Evolutionary conservation across 1,140 invertebrate genomes (phyloP).

Genomic region (Pomacea maculata): DNA sequence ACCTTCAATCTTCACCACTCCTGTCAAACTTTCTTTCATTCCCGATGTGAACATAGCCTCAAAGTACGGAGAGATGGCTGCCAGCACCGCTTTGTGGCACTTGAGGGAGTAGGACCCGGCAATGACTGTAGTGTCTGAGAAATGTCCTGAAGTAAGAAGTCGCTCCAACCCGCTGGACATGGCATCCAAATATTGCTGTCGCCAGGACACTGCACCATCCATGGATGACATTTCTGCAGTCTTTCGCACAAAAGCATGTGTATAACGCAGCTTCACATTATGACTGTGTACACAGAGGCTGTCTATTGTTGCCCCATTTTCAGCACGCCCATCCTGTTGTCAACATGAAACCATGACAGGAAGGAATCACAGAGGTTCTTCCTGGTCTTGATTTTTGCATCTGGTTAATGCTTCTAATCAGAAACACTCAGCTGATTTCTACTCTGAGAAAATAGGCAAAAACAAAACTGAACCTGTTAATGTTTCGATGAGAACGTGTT

Average conservation of each 20-base stretch:
- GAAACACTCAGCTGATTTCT: too few species aligned
- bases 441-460: too few species aligned
- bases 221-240: slow-evolving; percentile 16
- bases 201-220: slow-evolving; percentile 31
- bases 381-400: neutral
- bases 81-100: slow-evolving; percentile 54
- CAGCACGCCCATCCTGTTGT: neutral
- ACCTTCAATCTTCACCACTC: slow-evolving; percentile 52
- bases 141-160: slow-evolving; percentile 40
- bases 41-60: slow-evolving; percentile 58
- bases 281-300: neutral
- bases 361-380: neutral
- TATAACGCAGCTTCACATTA: too few species aligned
- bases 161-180: slow-evolving; percentile 47
- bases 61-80: slow-evolving; percentile 54
- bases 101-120: slow-evolving; percentile 42
- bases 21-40: slow-evolving; percentile 55
- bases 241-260: neutral
- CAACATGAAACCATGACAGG: neutral
- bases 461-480: too few species aligned
- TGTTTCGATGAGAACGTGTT: too few species aligned
- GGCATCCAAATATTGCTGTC: slow-evolving; percentile 45
- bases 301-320: neutral
- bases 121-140: slow-evolving; percentile 50
- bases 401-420: neutral